Base-by-base conservation (phyloP, 1,140 invertebrate species). In the Dolichoris vasculosae region DNA sequence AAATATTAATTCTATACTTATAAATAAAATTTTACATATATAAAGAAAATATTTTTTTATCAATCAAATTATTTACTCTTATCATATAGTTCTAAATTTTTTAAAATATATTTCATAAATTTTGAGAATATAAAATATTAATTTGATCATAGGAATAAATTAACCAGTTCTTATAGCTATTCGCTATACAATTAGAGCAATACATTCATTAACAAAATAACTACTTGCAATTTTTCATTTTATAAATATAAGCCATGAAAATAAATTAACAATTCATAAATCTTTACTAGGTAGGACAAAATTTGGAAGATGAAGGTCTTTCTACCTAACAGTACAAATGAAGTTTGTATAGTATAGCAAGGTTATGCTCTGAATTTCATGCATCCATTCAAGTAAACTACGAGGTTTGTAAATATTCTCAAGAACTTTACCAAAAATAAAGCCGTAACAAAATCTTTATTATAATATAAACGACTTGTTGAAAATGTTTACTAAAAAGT, bases 291-390 rank as follows among this genome's bases (percentile, higher is more conserved):
- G 26, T 6, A 71, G 26, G 40, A 38, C 20, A 43, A 73, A 73
- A 73, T 73, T 43, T 73, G 38, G 23, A 73, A 73, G 40, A 11
- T 23, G 69, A 43, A 73, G 69, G 40, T 0, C 23, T 38, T 43
- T 38, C 67, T 35, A 43, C 6, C 32, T 73, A 73, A 73, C 38
- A 43, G 38, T 43, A 7, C 38, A 43, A 73, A 73, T 73, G 20
- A 43, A 73, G 40, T 73, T 73, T 73, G 38, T 43, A 43, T 9
- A 73, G 17, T 43, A 73, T 11, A 43, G 17, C 23, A n/a, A 73
- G 69, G 32, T 26, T 73, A 43, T 11, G 13, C 32, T 73, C n/a
- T 73, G 69, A 73, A 73, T 73, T 43, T 73, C 69, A 43, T 73
- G 69, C 69, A 73, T 73, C 38, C 0, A 43, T 43, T 73, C 40